Percentiles rank a stretch among this genome's conserved stretches.
Evolutionary conservation across 2,888 invertebrate species (phyloP).

Genomic region (Xestia rhomboidea): DNA sequence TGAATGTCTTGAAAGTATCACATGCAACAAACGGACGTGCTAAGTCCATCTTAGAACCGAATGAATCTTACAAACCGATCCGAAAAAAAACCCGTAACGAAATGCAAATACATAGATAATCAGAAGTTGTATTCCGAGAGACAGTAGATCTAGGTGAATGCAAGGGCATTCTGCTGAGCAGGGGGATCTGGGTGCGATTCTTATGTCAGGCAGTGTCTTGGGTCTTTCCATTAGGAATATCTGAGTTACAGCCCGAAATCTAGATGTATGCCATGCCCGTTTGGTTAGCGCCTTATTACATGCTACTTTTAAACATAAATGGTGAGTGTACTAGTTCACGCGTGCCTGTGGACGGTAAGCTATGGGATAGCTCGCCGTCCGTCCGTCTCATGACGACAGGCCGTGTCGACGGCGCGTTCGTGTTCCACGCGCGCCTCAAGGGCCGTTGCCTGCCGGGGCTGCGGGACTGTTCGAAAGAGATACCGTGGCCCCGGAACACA

Average conservation of each 20-base stretch:
- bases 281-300: neutral
- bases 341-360: too few species aligned
- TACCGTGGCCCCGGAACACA: too few species aligned
- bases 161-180: neutral
- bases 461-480: too few species aligned
- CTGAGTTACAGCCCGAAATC: neutral
- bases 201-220: neutral
- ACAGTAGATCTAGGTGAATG: neutral
- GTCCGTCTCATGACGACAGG: too few species aligned
- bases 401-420: too few species aligned
- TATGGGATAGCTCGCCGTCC: too few species aligned
- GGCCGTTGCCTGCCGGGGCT: too few species aligned
- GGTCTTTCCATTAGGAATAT: neutral
- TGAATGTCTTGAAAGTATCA: slow-evolving; percentile 29
- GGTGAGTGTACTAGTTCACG: too few species aligned
- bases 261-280: neutral
- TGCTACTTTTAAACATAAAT: neutral
- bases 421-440: too few species aligned
- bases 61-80: slow-evolving; percentile 6
- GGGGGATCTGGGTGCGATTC: neutral
- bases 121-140: neutral
- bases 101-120: neutral
- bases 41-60: slow-evolving; percentile 1
- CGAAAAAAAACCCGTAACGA: neutral
- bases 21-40: neutral